Evolutionary conservation across 1,140 invertebrate species (phyloP).

Genomic region (Calliopsis andreniformis): DNA sequence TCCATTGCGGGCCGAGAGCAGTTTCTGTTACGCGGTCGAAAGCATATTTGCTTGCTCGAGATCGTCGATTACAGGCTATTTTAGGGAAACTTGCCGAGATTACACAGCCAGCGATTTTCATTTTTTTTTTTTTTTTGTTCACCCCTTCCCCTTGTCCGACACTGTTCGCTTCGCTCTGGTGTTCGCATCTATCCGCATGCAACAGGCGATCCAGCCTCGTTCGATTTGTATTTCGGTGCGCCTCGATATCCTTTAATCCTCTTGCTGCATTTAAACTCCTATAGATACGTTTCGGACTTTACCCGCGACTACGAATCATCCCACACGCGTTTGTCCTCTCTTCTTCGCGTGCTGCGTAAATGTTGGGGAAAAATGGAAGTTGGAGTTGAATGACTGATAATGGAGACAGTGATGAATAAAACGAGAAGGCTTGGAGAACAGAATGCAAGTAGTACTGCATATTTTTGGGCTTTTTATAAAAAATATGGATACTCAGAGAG

Average conservation of each 20-base stretch:
- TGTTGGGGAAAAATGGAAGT: no score
- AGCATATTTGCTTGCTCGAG: conserved; percentile 5
- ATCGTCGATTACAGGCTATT: conserved; percentile 32
- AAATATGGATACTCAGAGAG: no score
- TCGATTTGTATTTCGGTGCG: conserved; percentile 56
- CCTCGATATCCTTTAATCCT: conserved; percentile 55
- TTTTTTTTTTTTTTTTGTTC: not conserved
- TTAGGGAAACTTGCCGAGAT: not conserved
- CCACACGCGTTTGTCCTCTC: not conserved
- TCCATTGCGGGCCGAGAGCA: not conserved
- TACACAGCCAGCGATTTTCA: conserved; percentile 23
- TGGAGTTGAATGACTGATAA: no score
- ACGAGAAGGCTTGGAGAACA: no score
- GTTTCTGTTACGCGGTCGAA: not conserved
- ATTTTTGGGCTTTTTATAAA: no score
- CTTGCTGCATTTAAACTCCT: conserved; percentile 50
- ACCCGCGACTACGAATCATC: not conserved
- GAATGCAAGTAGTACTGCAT: no score
- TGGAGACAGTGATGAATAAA: no score
- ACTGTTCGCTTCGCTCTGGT: not conserved
- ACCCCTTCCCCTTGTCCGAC: not conserved
- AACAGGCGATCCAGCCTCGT: conserved; percentile 48
- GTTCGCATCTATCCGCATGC: conserved; percentile 39
- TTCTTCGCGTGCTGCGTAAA: no score
- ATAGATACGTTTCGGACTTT: conserved; percentile 14